phyloP scores from a whole-genome alignment of 2,797 vertebrate genomes.

The Hemibagrus guttatus region DNA sequence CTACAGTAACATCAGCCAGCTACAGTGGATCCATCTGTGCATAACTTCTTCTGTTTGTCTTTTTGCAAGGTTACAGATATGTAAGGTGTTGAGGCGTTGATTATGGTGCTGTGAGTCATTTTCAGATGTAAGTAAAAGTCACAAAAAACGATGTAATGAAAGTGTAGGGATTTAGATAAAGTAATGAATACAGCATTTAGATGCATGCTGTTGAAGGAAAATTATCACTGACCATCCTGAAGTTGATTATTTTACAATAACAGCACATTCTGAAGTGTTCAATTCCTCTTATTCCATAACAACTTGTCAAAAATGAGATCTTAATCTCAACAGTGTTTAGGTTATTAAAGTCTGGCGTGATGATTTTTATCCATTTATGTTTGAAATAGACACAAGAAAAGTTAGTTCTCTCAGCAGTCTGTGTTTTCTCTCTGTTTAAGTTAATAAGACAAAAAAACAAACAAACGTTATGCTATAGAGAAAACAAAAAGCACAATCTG shows the following conservation, averaged over 20 bases:
- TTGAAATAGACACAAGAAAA: not conserved
- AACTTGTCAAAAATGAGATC: not conserved
- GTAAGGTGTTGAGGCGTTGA: not conserved
- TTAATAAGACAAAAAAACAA: not conserved
- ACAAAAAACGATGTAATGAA: not conserved
- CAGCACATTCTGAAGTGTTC: not conserved
- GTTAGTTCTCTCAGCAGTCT: not conserved
- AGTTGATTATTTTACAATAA: not conserved
- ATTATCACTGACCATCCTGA: not conserved
- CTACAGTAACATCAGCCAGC: not conserved
- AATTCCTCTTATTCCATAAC: not conserved
- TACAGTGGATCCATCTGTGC: constrained; percentile 10
- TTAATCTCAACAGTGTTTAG: not conserved
- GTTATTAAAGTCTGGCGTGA: not conserved
- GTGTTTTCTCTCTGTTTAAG: not conserved
- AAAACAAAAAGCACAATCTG: not conserved
- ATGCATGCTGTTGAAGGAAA: not conserved
- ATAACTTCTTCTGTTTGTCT: not conserved
- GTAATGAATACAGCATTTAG: not conserved
- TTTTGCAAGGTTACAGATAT: not conserved
- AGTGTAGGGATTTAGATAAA: not conserved
- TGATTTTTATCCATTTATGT: not conserved
- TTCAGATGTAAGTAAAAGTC: not conserved
- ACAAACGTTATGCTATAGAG: not conserved
- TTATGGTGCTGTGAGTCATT: not conserved